phyloP scores from a whole-genome alignment of 2,888 invertebrate species.

The Marronus borbonicus region DNA sequence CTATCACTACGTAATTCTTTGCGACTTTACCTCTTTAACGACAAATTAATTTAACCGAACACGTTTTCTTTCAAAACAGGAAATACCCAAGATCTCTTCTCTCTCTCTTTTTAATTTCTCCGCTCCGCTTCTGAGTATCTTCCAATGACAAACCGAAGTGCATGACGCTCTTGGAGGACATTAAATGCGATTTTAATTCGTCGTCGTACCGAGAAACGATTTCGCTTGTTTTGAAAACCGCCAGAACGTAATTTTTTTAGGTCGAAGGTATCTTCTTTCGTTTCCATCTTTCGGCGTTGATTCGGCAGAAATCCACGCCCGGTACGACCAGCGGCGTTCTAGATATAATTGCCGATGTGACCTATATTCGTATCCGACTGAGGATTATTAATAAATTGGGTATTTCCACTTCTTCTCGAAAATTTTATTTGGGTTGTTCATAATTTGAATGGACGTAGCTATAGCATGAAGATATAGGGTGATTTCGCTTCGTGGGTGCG shows the following conservation, averaged over 20 bases:
- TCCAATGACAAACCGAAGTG: not conserved
- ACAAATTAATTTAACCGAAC: too few species aligned
- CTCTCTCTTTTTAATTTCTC: too few species aligned
- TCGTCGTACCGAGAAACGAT: constrained; percentile 23
- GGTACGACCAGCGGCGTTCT: not conserved
- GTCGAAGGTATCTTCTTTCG: constrained; percentile 40
- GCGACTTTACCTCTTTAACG: too few species aligned
- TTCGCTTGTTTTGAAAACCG: not conserved
- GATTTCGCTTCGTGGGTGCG: too few species aligned
- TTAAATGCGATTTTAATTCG: constrained; percentile 31
- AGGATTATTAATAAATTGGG: constrained; percentile 49
- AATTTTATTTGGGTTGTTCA: constrained; percentile 32
- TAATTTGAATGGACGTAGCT: not conserved
- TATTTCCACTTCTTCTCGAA: constrained; percentile 44
- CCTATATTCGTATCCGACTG: constrained; percentile 31
- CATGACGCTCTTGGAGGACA: not conserved
- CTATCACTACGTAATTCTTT: too few species aligned
- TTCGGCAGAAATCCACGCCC: constrained; percentile 30
- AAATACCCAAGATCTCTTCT: too few species aligned
- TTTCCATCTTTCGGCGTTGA: constrained; percentile 11
- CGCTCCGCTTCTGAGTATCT: too few species aligned
- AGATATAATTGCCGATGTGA: constrained; percentile 44
- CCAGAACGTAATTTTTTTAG: constrained; percentile 26
- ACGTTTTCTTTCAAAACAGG: too few species aligned
- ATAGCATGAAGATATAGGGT: too few species aligned